These are phyloP conservation scores for Pheucticus melanocephalus DNA, from an alignment of 2,113 vertebrate genomes.

Conservation along the genomic window DNA sequence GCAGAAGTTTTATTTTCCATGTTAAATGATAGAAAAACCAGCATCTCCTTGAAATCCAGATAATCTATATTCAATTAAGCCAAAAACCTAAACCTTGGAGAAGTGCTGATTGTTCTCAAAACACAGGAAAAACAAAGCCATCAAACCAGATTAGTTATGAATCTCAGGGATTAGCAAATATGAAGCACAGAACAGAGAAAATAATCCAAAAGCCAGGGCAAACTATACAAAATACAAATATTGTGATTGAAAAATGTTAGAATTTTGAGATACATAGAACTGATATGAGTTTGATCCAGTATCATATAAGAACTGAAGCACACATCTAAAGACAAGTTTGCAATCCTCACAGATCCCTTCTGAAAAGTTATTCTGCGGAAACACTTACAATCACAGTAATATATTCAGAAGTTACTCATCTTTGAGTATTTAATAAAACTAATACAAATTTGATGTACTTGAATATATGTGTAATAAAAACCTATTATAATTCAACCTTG, in stretches of 20 bases:
- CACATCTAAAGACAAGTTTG: not conserved
- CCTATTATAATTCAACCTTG: not conserved
- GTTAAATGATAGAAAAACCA: not conserved
- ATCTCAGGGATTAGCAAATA: not conserved
- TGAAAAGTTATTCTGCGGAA: not conserved
- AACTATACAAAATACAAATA: not conserved
- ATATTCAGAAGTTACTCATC: not conserved
- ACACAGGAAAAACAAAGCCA: not conserved
- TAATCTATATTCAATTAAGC: not conserved
- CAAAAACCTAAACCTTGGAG: not conserved
- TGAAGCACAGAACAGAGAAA: not conserved
- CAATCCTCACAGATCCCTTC: not conserved
- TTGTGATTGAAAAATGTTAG: not conserved
- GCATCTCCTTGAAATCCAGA: not conserved
- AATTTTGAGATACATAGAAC: not conserved
- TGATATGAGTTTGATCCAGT: not conserved
- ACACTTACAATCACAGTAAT: not conserved
- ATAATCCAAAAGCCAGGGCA: not conserved
- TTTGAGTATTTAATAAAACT: not conserved
- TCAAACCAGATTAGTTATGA: not conserved
- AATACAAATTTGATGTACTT: not conserved
- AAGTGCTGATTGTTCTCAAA: rapidly evolving
- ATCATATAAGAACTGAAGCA: not conserved
- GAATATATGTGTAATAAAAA: not conserved
- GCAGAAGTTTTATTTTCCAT: not conserved